These are phyloP conservation scores for Myrmecophaga tridactyla DNA, from an alignment of 2,113 vertebrate species.

Conservation along the genomic window DNA sequence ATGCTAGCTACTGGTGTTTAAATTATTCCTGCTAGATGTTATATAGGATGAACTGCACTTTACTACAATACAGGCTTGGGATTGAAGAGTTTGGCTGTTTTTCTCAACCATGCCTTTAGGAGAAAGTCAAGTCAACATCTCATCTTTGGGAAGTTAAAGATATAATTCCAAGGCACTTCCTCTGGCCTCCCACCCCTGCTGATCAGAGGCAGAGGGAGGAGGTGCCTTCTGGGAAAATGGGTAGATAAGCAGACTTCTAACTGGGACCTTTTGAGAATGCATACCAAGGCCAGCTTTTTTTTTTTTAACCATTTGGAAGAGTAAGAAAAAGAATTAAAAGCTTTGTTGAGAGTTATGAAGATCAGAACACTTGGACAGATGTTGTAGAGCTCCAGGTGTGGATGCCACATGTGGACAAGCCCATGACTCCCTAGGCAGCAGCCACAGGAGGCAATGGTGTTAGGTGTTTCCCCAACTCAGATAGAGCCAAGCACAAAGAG, in stretches of 20 bases:
- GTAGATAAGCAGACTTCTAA: not conserved
- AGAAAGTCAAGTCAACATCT: not conserved
- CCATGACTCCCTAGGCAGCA: not conserved
- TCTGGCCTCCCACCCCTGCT: not conserved
- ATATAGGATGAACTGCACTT: not conserved
- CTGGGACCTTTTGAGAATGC: not conserved
- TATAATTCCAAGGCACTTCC: not conserved
- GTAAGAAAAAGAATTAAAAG: not conserved
- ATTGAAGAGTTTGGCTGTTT: not conserved
- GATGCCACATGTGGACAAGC: not conserved
- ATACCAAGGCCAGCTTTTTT: not conserved
- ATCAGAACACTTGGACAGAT: not conserved
- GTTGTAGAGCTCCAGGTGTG: not conserved
- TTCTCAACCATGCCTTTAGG: not conserved
- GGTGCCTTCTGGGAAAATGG: not conserved
- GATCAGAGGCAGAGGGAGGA: not conserved
- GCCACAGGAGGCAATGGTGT: not conserved
- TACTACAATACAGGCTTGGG: not conserved
- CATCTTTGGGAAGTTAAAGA: not conserved
- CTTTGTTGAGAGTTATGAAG: not conserved
- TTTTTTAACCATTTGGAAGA: not conserved
- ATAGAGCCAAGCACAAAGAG: not conserved
- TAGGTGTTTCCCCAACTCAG: slow-evolving; percentile 1
- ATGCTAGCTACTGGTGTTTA: not conserved
- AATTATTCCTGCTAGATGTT: not conserved